phyloP scores from a whole-genome alignment of 2,113 vertebrate species.

The Balaeniceps rex region DNA sequence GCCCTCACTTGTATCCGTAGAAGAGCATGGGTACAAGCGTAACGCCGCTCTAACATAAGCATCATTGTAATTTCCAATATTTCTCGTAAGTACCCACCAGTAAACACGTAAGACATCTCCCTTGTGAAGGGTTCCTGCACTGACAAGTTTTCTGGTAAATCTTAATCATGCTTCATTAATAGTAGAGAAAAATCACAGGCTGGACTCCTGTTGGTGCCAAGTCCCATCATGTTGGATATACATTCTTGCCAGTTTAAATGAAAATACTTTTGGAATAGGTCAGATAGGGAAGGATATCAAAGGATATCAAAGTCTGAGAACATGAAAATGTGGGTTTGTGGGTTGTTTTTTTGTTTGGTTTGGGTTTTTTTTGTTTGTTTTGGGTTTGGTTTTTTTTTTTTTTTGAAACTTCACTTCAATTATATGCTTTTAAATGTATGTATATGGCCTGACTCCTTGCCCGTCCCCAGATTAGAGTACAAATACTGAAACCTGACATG shows the following conservation, averaged over 20 bases:
- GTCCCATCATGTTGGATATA: not conserved
- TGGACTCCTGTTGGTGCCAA: not conserved
- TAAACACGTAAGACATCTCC: not conserved
- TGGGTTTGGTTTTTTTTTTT: no score
- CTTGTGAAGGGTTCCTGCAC: not conserved
- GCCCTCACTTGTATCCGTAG: not conserved
- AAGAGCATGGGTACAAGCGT: not conserved
- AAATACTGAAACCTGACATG: not conserved
- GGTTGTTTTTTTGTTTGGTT: no score
- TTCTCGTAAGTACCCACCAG: not conserved
- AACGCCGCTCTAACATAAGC: not conserved
- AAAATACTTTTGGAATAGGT: not conserved
- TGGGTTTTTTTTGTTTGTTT: no score
- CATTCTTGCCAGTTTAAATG: not conserved
- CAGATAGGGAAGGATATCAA: not conserved
- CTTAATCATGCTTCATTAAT: not conserved
- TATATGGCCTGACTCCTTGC: not conserved
- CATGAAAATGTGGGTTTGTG: not conserved
- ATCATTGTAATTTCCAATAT: not conserved
- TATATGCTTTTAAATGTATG: not conserved
- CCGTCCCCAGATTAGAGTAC: accelerated
- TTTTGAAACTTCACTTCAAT: not conserved
- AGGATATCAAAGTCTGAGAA: not conserved
- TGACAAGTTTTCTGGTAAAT: not conserved
- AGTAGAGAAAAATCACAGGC: not conserved